Conservation (phyloP, 2,797 vertebrate species). For the Sphenodon punctatus region DNA sequence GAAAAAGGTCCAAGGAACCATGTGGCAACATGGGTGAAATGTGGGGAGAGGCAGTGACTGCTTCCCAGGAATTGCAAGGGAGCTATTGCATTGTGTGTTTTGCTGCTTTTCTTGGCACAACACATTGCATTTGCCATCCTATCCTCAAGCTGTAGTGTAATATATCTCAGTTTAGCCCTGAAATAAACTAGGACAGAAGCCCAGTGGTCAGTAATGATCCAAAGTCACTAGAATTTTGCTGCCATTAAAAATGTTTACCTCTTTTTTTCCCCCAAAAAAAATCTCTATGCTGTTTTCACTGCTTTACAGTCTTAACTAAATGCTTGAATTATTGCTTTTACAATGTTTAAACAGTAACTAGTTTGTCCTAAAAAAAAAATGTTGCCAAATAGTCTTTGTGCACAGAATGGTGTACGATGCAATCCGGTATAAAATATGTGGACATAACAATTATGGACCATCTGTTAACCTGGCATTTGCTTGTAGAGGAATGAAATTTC, state of each 20-base stretch:
- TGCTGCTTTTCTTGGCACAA: too few species aligned
- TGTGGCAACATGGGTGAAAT: background rate
- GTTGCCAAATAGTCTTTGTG: constrained; percentile 2
- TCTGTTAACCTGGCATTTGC: constrained; percentile 71
- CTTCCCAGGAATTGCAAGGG: too few species aligned
- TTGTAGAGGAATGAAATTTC: constrained; percentile 73
- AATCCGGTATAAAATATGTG: constrained; percentile 51
- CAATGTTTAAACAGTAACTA: constrained; percentile 45
- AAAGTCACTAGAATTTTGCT: background rate
- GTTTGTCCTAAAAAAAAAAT: constrained; percentile 23
- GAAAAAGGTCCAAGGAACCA: rapidly evolving
- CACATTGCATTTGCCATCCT: too few species aligned
- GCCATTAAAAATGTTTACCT: background rate
- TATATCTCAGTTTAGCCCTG: too few species aligned
- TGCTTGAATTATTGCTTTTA: constrained; percentile 34
- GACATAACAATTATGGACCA: constrained; percentile 68
- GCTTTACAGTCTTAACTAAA: constrained; percentile 33
- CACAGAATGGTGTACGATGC: constrained; percentile 7
- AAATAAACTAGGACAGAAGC: too few species aligned
- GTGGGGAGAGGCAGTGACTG: too few species aligned
- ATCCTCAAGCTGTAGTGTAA: too few species aligned
- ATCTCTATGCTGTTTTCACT: background rate
- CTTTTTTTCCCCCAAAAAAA: background rate
- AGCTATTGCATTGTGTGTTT: too few species aligned
- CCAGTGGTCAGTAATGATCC: background rate